These are phyloP conservation scores for Piaya cayana DNA, from an alignment of 2,113 vertebrate species.

Conservation along the genomic window DNA sequence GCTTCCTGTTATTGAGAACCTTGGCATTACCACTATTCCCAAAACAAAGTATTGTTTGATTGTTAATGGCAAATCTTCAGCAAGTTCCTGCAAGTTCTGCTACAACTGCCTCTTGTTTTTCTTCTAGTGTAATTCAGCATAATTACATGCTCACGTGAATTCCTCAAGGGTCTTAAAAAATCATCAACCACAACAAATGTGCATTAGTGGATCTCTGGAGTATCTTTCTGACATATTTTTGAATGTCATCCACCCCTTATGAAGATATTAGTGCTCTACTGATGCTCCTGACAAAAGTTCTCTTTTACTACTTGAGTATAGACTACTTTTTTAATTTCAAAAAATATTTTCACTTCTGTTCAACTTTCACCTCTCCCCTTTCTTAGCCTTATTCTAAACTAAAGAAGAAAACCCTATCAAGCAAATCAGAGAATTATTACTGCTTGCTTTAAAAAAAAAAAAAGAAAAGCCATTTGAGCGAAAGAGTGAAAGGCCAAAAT, in stretches of 20 bases:
- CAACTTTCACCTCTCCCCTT: background rate
- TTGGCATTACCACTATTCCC: background rate
- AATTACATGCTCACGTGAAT: constrained; percentile 24
- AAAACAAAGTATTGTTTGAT: background rate
- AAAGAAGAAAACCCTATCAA: background rate
- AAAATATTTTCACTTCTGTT: background rate
- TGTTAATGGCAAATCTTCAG: background rate
- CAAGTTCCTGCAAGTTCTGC: background rate
- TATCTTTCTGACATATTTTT: background rate
- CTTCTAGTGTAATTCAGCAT: constrained; percentile 39
- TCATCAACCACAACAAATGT: background rate
- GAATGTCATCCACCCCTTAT: background rate
- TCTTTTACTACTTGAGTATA: background rate
- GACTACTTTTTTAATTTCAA: background rate
- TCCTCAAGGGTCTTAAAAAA: background rate
- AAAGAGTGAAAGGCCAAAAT: background rate
- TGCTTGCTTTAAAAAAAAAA: background rate
- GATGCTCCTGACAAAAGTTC: background rate
- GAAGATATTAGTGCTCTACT: background rate
- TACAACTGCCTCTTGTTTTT: background rate
- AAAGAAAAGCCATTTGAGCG: background rate
- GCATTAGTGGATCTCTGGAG: background rate
- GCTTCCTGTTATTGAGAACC: background rate
- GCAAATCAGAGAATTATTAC: background rate
- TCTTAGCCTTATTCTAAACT: background rate